Percentiles rank a stretch among this genome's conserved stretches.
phyloP scores from a whole-genome alignment of 2,888 invertebrate genomes.

The Pristionchus entomophagus region DNA sequence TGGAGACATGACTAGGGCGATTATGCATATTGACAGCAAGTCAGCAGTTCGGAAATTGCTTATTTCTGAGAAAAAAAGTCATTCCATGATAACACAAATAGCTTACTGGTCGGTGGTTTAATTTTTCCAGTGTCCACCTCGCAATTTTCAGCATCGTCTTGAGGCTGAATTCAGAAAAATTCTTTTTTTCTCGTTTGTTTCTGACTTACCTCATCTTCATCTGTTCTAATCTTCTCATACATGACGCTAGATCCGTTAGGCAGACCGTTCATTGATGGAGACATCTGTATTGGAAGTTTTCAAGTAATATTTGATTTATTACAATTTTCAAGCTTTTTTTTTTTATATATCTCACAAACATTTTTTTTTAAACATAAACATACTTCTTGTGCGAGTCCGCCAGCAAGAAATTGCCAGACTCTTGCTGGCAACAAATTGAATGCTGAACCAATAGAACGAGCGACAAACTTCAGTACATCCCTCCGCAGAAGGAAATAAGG shows the following conservation, averaged over 20 bases:
- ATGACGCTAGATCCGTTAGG: not conserved
- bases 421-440: conserved; percentile 11
- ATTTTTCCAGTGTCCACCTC: not conserved
- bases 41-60: too few relatives aligned
- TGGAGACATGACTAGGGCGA: not conserved
- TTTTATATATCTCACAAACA: too few relatives aligned
- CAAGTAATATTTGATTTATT: too few relatives aligned
- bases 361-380: not conserved
- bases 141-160: not conserved
- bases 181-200: too few relatives aligned
- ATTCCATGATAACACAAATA: not conserved
- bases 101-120: not conserved
- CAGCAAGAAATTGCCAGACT: conserved; percentile 37
- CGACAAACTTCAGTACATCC: not conserved
- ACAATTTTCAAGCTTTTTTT: too few relatives aligned
- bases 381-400: not conserved
- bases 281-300: not conserved
- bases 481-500: not conserved
- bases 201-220: not conserved
- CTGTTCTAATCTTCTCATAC: not conserved
- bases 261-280: too few relatives aligned
- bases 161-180: not conserved
- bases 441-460: not conserved
- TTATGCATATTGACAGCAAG: not conserved
- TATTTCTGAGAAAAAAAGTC: not conserved